A percentile compares a stretch with the other conserved stretches of the same genome.
Conservation (phyloP, 2,888 invertebrate species). For the Homarus gammarus region DNA sequence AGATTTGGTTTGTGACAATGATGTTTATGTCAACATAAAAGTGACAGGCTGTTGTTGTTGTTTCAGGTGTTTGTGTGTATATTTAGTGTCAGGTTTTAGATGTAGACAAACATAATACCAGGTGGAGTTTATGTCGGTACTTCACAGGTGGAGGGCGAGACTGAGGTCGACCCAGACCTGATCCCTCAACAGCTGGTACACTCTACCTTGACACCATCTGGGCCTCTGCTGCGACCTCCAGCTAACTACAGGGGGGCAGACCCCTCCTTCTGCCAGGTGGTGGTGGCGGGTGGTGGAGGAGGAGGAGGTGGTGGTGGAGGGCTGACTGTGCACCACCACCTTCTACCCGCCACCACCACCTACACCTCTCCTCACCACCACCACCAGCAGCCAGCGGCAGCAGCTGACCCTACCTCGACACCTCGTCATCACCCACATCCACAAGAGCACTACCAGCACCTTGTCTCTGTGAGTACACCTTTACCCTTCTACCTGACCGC, state of each 20-base stretch:
- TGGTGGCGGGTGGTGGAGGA: constrained; percentile 32
- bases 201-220: constrained; percentile 52
- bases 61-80: not conserved
- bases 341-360: constrained; percentile 29
- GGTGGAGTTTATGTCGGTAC: not conserved
- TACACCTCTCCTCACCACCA: constrained; percentile 28
- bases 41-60: too few species aligned
- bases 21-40: too few species aligned
- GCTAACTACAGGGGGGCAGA: constrained; percentile 51
- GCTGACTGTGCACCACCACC: constrained; percentile 51
- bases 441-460: not conserved
- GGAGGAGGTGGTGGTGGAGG: constrained; percentile 40
- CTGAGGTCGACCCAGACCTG: constrained; percentile 55
- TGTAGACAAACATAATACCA: not conserved
- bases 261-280: constrained; percentile 42
- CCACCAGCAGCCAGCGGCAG: constrained; percentile 22
- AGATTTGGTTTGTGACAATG: too few species aligned
- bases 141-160: constrained; percentile 58
- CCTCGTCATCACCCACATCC: not conserved
- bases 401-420: not conserved
- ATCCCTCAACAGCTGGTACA: constrained; percentile 48
- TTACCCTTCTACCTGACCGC: too few species aligned
- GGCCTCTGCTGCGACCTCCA: constrained; percentile 50
- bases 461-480: not conserved
- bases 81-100: too few species aligned